phyloP scores from a whole-genome alignment of 2,113 vertebrate genomes.

The Saccopteryx leptura region DNA sequence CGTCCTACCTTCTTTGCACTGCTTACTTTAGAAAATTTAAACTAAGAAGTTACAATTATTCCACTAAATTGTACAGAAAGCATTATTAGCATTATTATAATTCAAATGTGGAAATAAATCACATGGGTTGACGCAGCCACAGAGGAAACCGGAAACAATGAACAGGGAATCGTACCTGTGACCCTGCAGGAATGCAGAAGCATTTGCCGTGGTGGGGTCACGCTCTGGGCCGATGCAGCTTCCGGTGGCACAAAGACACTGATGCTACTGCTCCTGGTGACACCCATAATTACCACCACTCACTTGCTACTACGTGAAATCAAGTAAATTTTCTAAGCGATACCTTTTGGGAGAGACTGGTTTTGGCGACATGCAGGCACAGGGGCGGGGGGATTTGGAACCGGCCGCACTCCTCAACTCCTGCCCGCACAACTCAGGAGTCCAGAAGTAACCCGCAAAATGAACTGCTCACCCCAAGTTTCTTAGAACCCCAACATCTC shows the following conservation, averaged over 20 bases:
- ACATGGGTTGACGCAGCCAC: not conserved
- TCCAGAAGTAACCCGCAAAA: not conserved
- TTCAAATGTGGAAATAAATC: not conserved
- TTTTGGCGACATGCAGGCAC: not conserved
- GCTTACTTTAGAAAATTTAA: not conserved
- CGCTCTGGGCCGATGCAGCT: not conserved
- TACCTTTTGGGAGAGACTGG: not conserved
- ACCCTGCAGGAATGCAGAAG: not conserved
- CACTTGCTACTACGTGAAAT: not conserved
- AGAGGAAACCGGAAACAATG: not conserved
- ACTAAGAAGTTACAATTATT: not conserved
- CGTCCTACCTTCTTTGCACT: not conserved
- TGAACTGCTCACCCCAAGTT: not conserved
- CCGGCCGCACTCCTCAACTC: not conserved
- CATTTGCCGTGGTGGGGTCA: not conserved
- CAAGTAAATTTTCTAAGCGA: not conserved
- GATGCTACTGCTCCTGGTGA: not conserved
- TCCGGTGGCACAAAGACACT: not conserved
- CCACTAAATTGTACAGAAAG: not conserved
- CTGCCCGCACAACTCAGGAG: not conserved
- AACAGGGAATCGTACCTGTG: not conserved
- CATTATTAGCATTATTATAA: not conserved
- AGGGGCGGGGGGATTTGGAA: rapidly evolving
- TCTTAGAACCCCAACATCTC: not conserved
- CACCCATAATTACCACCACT: not conserved